Percentiles rank a stretch among this genome's conserved stretches.
phyloP scores from a whole-genome alignment of 2,888 invertebrate species.

The Actias luna region DNA sequence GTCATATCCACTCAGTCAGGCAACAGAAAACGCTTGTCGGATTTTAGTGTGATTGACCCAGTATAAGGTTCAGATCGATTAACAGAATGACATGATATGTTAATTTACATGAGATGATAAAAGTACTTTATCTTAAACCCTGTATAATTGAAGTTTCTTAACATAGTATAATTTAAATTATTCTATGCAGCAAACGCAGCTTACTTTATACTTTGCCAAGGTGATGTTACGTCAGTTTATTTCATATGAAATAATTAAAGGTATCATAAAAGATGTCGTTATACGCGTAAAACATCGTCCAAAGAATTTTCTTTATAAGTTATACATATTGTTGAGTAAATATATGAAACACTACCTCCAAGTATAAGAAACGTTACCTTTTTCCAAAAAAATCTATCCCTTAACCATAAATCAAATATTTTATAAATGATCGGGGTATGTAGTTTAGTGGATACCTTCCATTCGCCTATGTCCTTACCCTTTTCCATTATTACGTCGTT shows the following conservation, averaged over 20 bases:
- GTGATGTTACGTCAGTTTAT: too few species aligned
- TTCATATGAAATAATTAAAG: too few species aligned
- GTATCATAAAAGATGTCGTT: too few species aligned
- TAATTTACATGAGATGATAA: background rate
- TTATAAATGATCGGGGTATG: conserved; percentile 6
- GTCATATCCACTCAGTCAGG: conserved; percentile 37
- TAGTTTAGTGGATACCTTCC: background rate
- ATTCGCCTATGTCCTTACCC: conserved; percentile 8
- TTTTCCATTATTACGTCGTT: conserved; percentile 17
- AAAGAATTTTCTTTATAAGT: background rate
- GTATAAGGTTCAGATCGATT: conserved; percentile 35
- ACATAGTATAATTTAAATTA: too few species aligned
- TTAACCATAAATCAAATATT: conserved; percentile 10
- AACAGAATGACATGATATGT: conserved; percentile 12
- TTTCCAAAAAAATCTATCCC: background rate
- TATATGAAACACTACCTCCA: background rate
- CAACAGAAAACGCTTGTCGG: conserved; percentile 17
- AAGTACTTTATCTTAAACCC: background rate
- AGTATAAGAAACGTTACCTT: background rate
- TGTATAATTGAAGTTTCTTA: background rate
- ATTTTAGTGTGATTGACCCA: conserved; percentile 29
- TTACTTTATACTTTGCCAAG: too few species aligned
- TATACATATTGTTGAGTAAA: background rate
- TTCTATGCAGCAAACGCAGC: too few species aligned
- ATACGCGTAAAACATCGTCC: too few species aligned